Conservation (phyloP, 2,888 invertebrate species). For the Macropis europaea region DNA sequence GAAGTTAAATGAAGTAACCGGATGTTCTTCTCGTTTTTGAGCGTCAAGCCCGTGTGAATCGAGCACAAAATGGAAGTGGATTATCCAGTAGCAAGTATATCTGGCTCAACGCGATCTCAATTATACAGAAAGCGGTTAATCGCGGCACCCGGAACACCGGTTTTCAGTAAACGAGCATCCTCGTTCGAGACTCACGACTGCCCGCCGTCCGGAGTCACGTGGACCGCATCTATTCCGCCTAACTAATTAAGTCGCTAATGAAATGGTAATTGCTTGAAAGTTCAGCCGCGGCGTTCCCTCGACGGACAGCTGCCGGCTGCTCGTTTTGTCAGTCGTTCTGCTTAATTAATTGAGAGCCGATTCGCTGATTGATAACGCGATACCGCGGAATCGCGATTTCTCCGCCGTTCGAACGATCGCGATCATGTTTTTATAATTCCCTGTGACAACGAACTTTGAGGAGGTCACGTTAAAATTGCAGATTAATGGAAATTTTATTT, state of each 20-base stretch:
- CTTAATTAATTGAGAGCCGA: slow-evolving; percentile 48
- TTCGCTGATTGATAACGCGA: neutral
- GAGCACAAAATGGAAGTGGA: neutral
- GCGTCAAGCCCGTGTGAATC: neutral
- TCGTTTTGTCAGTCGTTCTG: slow-evolving; percentile 30
- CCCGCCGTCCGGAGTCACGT: slow-evolving; percentile 34
- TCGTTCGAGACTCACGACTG: slow-evolving; percentile 9
- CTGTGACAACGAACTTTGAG: too few species aligned
- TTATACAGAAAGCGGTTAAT: slow-evolving; percentile 31
- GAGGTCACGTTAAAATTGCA: too few species aligned
- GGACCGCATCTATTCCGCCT: slow-evolving; percentile 20
- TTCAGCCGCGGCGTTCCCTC: slow-evolving; percentile 17
- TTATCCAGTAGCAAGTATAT: neutral
- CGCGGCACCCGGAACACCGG: neutral
- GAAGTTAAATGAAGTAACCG: too few species aligned
- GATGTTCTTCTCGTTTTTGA: too few species aligned
- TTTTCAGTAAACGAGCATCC: slow-evolving; percentile 32
- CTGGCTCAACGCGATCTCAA: slow-evolving; percentile 25
- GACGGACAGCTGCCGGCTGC: neutral
- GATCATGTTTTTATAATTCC: too few species aligned
- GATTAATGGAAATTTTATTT: too few species aligned
- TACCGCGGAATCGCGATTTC: too few species aligned
- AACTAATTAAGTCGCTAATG: slow-evolving; percentile 55
- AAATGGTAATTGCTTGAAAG: slow-evolving; percentile 57
- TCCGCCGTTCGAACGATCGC: too few species aligned